Evolutionary conservation across 2,113 vertebrate species (phyloP).

Genomic region (Halcyon malimbica): DNA sequence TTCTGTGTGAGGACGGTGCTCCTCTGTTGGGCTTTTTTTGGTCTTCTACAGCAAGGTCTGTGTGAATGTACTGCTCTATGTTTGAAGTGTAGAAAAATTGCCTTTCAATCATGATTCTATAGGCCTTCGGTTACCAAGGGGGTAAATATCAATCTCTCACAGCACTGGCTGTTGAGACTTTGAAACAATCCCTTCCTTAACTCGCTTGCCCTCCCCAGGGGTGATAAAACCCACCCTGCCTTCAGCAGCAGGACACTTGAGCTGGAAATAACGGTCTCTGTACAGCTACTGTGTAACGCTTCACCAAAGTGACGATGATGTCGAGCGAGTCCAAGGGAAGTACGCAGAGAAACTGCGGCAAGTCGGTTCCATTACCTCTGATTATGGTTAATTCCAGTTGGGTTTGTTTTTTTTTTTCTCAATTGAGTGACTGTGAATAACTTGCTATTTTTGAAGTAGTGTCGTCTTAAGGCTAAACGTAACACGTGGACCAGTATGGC

Average conservation of each 20-base stretch:
- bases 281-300: background rate
- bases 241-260: background rate
- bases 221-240: background rate
- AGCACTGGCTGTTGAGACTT: conserved; percentile 1
- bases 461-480: conserved; percentile 18
- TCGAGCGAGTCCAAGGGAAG: background rate
- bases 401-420: background rate
- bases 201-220: background rate
- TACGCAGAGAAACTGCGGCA: background rate
- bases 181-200: background rate
- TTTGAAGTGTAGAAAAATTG: conserved; percentile 1
- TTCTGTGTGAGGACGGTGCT: background rate
- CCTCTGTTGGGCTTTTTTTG: background rate
- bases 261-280: background rate
- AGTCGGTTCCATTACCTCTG: conserved; percentile 16
- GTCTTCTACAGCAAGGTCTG: background rate
- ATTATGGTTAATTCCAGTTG: background rate
- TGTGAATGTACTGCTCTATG: background rate
- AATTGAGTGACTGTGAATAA: conserved; percentile 27
- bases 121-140: conserved; percentile 71
- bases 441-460: background rate
- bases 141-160: background rate
- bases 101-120: conserved; percentile 60
- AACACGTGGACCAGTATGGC: background rate
- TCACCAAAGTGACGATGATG: background rate